Evolutionary conservation across 2,797 vertebrate species (phyloP), one percentile per base, ranked within the genome.

Genomic region (Eptatretus atami): DNA sequence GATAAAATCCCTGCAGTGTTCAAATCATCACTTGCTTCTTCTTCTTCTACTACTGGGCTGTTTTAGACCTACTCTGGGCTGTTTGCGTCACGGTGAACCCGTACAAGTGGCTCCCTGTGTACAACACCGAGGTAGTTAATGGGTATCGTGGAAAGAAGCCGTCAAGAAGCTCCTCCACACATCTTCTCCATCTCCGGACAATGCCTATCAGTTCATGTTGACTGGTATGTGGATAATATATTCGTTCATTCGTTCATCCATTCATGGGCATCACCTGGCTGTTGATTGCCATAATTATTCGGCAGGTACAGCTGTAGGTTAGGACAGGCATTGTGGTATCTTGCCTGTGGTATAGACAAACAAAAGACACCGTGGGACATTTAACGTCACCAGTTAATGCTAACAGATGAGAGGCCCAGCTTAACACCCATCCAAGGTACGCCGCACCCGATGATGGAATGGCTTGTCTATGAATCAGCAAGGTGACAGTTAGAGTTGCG

Each of bases 71-170:
- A 76, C 68, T 70, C 73, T 1, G 74, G 73, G 15, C 71, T 76
- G 67, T 76, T 76, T 79, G 77, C 0, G 75, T 74, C 73, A 78
- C 77, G 0, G 73, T 76, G 70, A 79, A 78, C 63, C 76, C 76
- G 67, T 78, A 79, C 69, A 79, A 79, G 70, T 77, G 76, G 77
- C 69, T 79, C 68, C 76, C 77, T 0, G 78, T 79, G 68, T 79
- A 79, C 68, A 76, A 74, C 66, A 68, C 75, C 0, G 70, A 76
- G 64, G 75, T 74, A 3, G 74, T 77, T 25, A 0, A 0, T 1
- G 76, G 63, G 31, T 80, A 79, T 63, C 64, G 77, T 15, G 78
- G 77, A 66, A 79, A 80, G 67, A 79, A 79, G 69, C 75, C 75
- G 76, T 1, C 74, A 78, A 66, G 78, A 80, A 70, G 76, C 78